Conservation (phyloP, 2,797 vertebrate genomes). For the Sebastes nivosus region DNA sequence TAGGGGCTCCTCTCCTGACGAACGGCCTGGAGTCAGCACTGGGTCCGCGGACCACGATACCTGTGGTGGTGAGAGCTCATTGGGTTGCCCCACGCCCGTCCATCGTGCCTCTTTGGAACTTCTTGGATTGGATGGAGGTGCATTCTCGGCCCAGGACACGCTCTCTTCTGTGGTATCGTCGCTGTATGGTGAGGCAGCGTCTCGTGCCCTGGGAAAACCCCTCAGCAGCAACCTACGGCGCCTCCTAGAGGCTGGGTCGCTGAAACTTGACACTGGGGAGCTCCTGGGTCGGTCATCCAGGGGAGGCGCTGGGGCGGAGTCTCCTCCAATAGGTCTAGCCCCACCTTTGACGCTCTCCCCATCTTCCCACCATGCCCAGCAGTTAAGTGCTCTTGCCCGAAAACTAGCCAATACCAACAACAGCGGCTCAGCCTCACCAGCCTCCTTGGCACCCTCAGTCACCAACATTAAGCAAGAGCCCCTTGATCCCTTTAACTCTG, state of each 20-base stretch:
- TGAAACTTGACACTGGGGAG: constrained; percentile 88
- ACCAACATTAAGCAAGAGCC: constrained; percentile 91
- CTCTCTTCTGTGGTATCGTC: constrained; percentile 93
- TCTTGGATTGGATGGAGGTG: constrained; percentile 85
- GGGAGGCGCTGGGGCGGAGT: constrained; percentile 81
- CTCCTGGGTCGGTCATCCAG: constrained; percentile 74
- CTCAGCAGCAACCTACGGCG: constrained; percentile 96
- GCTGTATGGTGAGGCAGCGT: constrained; percentile 89
- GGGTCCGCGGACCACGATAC: constrained; percentile 86
- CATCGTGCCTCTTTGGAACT: constrained; percentile 90
- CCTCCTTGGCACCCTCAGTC: constrained; percentile 77
- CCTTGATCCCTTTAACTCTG: constrained; percentile 89
- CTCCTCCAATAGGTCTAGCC: constrained; percentile 85
- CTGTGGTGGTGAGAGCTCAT: constrained; percentile 89
- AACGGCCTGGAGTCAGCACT: constrained; percentile 79
- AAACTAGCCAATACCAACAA: constrained; percentile 90
- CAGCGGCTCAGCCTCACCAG: constrained; percentile 81
- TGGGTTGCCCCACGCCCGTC: constrained; percentile 92
- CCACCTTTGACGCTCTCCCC: constrained; percentile 90
- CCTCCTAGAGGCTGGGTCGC: constrained; percentile 94
- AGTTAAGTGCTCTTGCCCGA: constrained; percentile 96
- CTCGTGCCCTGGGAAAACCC: constrained; percentile 89
- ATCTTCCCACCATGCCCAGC: constrained; percentile 95
- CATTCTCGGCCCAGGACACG: constrained; percentile 89
- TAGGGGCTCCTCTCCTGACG: constrained; percentile 88